Base-by-base conservation (phyloP, 2,797 vertebrate genomes). In the Malurus splendens region DNA sequence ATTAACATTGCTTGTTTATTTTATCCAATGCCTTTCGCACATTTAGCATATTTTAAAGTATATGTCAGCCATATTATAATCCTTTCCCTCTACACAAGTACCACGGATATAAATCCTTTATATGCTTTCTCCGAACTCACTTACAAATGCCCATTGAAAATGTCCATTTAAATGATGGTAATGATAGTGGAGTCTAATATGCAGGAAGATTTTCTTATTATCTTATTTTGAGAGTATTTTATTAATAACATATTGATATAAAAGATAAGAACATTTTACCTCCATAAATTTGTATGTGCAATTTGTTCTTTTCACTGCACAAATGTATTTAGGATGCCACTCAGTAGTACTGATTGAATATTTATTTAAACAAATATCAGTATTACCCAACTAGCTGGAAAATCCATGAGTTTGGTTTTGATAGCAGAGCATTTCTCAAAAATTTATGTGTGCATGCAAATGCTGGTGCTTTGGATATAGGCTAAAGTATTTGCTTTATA, bases 401-500 rank as follows among this genome's bases (percentile, higher is more conserved):
- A 97, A 97, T 97, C 97, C 96, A 95, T 94, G 97, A 97, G 96
- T 97, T 97, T 95, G 93, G 92, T 94, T 97, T 97, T 97, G 96
- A 97, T 96, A 97, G 97, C 95, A 92, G 91, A 96, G 85, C 96
- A 92, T 97, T 97, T 97, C 97, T 96, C 95, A 95, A 96, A 96
- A 97, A 97, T 97, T 97, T 98, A 98, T 97, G 97, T 97, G 96
- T 96, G 76, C 95, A 97, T 97, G 96, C 95, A 97, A 97, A 97
- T 97, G 94, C 89, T 95, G 94, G 96, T 97, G 96, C 96, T 97
- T 97, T 97, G 96, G 96, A 97, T 97, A 97, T 97, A 97, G 95
- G 96, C 94, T 96, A 97, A 97, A 96, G 96, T 97, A 97, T 98
- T 97, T 97, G 96, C 97, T 97, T 97, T 97, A 97, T 98, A 97